phyloP scores from a whole-genome alignment of 2,113 vertebrate species.

The Alouatta palliata region DNA sequence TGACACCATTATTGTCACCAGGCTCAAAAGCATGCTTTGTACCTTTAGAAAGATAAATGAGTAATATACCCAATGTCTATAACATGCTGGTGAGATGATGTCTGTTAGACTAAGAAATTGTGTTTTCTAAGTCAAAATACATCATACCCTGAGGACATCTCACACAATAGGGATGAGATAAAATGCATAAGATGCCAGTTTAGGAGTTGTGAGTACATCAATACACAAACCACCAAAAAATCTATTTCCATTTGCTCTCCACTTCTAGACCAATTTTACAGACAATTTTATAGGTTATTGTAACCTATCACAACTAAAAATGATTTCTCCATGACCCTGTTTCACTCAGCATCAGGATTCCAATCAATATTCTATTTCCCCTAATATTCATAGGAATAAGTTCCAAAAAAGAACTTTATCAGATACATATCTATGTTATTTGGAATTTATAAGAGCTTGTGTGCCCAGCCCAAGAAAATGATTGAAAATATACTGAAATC shows the following conservation, averaged over 20 bases:
- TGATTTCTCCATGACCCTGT: not conserved
- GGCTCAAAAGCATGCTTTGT: not conserved
- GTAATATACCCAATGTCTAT: not conserved
- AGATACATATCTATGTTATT: not conserved
- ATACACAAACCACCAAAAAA: not conserved
- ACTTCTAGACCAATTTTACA: slow-evolving; percentile 11
- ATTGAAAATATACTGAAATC: slow-evolving; percentile 32
- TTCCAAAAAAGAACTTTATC: not conserved
- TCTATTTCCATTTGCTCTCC: slow-evolving; percentile 8
- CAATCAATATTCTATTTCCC: slow-evolving; percentile 45
- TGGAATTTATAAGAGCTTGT: not conserved
- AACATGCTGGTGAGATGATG: not conserved
- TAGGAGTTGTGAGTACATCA: not conserved
- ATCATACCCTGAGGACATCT: not conserved
- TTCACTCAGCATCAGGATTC: slow-evolving; percentile 12
- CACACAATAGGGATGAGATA: not conserved
- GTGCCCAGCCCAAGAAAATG: not conserved
- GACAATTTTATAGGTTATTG: not conserved
- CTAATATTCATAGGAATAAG: not conserved
- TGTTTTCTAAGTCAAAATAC: slow-evolving; percentile 18
- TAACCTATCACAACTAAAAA: slow-evolving; percentile 1
- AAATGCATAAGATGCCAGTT: not conserved
- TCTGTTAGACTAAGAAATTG: not conserved
- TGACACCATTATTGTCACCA: not conserved
- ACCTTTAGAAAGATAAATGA: not conserved